Evolutionary conservation across 2,888 invertebrate species (phyloP).

Genomic region (Epsilonema sp.): DNA sequence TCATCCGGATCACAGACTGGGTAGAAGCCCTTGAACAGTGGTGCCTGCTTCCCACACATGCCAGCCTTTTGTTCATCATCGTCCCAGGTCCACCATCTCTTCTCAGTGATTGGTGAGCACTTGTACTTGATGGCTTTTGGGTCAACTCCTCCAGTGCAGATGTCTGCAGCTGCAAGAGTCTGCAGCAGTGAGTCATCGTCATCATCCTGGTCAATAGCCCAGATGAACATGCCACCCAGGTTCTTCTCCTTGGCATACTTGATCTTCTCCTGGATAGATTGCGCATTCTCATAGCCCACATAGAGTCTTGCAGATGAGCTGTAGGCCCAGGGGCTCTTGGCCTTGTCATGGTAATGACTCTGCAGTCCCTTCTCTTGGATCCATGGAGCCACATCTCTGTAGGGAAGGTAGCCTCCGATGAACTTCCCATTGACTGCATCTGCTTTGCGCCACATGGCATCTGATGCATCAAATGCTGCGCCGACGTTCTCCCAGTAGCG

Average conservation of each 20-base stretch:
- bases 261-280: constrained; percentile 18
- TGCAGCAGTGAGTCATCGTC: constrained; percentile 19
- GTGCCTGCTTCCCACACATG: too few species aligned
- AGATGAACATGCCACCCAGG: constrained; percentile 25
- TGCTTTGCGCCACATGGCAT: too few species aligned
- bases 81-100: too few species aligned
- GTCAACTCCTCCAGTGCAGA: constrained; percentile 4
- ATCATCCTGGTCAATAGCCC: constrained; percentile 26
- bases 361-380: too few species aligned
- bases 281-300: constrained; percentile 21
- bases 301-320: constrained; percentile 15
- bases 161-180: constrained; percentile 3
- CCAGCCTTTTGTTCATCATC: too few species aligned
- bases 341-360: constrained; percentile 13
- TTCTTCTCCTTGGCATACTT: constrained; percentile 17
- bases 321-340: constrained; percentile 21
- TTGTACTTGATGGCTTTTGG: too few species aligned
- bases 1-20: too few species aligned
- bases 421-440: too few species aligned
- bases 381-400: too few species aligned
- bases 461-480: constrained; percentile 18
- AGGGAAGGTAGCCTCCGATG: too few species aligned
- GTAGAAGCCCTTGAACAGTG: too few species aligned
- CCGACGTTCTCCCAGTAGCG: constrained; percentile 24
- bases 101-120: too few species aligned